Evolutionary conservation across 2,888 invertebrate species (phyloP).

Genomic region (Palloptera scutellata): DNA sequence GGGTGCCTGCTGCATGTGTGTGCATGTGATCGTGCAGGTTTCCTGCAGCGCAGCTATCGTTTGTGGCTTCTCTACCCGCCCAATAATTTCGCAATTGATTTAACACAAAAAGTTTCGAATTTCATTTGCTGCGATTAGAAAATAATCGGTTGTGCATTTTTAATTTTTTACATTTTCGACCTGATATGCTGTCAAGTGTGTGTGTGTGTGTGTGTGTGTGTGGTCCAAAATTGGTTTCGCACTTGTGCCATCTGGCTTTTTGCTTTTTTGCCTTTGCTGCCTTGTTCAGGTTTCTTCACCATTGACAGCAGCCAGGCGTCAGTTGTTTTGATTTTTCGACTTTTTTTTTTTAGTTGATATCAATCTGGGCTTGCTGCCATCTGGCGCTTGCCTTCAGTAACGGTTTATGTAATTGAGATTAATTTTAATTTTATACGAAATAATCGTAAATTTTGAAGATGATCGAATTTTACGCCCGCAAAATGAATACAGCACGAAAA

Average conservation of each 20-base stretch:
- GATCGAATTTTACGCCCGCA: neutral
- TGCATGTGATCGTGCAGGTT: no score
- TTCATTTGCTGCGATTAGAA: constrained; percentile 25
- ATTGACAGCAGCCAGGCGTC: neutral
- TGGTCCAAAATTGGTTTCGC: neutral
- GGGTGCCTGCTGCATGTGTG: no score
- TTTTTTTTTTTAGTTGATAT: constrained; percentile 6
- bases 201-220: constrained; percentile 7
- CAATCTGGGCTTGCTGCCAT: constrained; percentile 12
- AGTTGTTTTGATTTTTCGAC: neutral
- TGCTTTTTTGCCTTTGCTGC: no score
- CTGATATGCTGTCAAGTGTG: neutral
- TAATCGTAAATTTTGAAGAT: neutral
- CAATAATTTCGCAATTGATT: constrained; percentile 55
- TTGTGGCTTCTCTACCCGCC: constrained; percentile 46
- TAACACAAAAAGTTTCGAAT: constrained; percentile 50
- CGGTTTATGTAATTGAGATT: constrained; percentile 2
- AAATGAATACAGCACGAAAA: neutral
- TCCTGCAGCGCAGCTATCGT: no score
- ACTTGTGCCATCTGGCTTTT: neutral
- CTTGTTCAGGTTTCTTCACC: neutral
- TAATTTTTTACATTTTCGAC: neutral
- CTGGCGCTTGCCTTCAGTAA: neutral
- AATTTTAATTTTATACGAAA: no score
- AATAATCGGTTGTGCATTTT: neutral